A percentile compares a stretch with the other conserved stretches of the same genome.
Conservation (phyloP, 2,888 invertebrate species). For the Miltochrista miniata region DNA sequence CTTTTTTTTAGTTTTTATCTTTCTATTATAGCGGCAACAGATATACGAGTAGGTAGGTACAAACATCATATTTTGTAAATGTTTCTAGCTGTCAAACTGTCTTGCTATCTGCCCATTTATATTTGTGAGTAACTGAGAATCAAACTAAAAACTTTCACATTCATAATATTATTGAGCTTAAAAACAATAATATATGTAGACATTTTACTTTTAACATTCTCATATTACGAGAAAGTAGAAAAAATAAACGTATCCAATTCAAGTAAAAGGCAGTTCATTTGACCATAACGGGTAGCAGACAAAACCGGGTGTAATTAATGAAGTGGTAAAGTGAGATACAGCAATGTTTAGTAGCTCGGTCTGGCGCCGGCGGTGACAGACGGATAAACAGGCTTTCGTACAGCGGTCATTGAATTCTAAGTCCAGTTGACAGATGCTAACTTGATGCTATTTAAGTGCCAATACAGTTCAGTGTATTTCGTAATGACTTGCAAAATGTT, state of each 20-base stretch:
- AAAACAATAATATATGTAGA: too few species aligned
- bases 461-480: neutral
- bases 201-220: neutral
- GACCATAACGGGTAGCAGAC: slow-evolving; percentile 6
- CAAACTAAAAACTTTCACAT: too few species aligned
- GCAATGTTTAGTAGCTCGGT: neutral
- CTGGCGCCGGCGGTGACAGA: slow-evolving; percentile 40
- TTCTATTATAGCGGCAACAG: too few species aligned
- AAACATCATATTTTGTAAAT: too few species aligned
- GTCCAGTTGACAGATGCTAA: neutral
- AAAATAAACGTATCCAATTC: neutral
- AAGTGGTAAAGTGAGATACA: slow-evolving; percentile 8
- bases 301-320: slow-evolving; percentile 13
- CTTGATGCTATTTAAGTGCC: slow-evolving; percentile 19
- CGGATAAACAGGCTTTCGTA: slow-evolving; percentile 38
- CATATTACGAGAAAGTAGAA: neutral
- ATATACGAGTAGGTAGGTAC: too few species aligned
- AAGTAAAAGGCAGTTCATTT: slow-evolving; percentile 5
- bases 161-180: too few species aligned
- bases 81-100: too few species aligned
- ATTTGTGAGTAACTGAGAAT: too few species aligned
- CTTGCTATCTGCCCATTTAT: too few species aligned
- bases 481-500: neutral
- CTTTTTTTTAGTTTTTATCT: too few species aligned
- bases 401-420: slow-evolving; percentile 33